These are phyloP conservation scores for Ardeotis arabs DNA, from an alignment of 2,113 vertebrate species.

Conservation along the genomic window DNA sequence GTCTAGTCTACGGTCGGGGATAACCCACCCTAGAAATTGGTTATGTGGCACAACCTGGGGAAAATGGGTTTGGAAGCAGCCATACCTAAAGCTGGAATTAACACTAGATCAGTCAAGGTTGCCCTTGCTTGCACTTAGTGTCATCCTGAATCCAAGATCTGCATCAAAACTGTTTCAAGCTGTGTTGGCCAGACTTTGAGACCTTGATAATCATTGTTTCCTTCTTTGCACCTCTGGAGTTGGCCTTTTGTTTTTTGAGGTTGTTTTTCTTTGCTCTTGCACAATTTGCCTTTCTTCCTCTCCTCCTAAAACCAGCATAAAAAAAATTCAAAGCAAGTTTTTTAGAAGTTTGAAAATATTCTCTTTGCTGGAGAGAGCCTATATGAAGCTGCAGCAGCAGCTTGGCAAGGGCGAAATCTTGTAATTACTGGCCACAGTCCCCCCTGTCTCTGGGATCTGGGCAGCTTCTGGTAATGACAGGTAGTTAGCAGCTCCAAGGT, in stretches of 20 bases:
- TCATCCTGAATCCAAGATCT: neutral
- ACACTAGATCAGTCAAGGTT: neutral
- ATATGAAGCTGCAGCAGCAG: neutral
- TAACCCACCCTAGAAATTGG: neutral
- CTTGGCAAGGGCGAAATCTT: neutral
- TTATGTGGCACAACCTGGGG: neutral
- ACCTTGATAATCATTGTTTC: neutral
- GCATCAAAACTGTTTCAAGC: neutral
- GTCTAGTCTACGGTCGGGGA: neutral
- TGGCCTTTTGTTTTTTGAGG: neutral
- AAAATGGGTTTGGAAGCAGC: neutral
- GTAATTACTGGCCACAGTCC: neutral
- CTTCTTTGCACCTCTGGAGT: neutral
- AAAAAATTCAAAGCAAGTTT: neutral
- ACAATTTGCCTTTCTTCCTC: neutral
- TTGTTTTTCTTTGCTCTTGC: neutral
- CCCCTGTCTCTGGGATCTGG: neutral
- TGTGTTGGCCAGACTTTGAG: neutral
- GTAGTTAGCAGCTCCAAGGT: neutral
- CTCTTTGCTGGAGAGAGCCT: neutral
- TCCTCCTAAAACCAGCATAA: neutral
- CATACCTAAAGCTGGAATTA: neutral
- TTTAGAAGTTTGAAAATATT: neutral
- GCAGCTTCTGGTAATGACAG: neutral
- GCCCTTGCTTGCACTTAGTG: neutral